Evolutionary conservation across 30 jellyfish, hydroid and myxozoan species (phyloP).

Genomic region (Hydra vulgaris): DNA sequence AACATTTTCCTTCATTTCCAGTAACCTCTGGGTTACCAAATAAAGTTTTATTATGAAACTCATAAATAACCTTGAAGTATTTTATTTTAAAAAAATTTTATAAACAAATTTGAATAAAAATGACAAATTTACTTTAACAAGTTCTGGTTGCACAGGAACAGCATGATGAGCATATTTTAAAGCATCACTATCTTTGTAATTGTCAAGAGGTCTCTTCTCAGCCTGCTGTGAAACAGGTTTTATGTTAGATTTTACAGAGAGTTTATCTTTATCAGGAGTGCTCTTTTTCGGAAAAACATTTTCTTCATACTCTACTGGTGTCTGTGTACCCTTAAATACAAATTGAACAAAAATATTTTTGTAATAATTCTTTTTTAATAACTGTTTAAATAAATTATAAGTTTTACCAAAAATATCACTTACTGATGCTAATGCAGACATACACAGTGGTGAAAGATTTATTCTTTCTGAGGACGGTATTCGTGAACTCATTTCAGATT

Average conservation of each 20-base stretch:
- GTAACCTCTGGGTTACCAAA: no score
- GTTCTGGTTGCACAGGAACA: conserved; percentile 31
- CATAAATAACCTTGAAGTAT: no score
- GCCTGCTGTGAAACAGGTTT: conserved; percentile 11
- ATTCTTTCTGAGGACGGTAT: conserved; percentile 89
- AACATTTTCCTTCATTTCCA: no score
- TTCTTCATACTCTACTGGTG: conserved; percentile 23
- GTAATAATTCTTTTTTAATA: no score
- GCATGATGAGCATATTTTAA: conserved; percentile 4
- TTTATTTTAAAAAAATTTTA: no score
- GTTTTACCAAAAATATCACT: no score
- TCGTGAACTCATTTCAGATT: conserved; percentile 81
- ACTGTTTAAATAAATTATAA: no score
- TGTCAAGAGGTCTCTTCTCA: conserved; percentile 20
- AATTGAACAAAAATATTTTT: neutral
- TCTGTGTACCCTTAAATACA: conserved; percentile 30
- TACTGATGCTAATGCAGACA: conserved; percentile 46
- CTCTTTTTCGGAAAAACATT: neutral
- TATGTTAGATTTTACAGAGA: neutral
- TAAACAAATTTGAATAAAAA: no score
- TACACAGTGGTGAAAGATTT: conserved; percentile 76
- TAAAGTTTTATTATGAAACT: no score
- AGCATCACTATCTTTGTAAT: conserved; percentile 20
- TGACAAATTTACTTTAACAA: conserved; percentile 42
- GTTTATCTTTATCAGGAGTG: neutral